Evolutionary conservation across 2,888 invertebrate species (phyloP), one percentile per base, ranked within the genome.

Genomic region (Bedellia somnulentella): DNA sequence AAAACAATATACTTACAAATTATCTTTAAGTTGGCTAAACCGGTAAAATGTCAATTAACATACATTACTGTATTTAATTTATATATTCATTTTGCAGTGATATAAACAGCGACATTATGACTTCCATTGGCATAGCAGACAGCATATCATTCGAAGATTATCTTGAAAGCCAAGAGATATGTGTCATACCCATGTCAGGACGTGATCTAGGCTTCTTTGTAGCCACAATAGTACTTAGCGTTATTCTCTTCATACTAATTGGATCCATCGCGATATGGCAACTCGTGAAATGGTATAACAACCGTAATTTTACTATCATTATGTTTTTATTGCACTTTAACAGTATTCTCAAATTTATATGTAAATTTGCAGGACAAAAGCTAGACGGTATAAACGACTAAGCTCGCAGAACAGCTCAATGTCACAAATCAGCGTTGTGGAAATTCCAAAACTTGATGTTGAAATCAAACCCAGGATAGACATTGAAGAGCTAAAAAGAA

Each of bases 121-220:
- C 44, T 26, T 40, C 49, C 37, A 49, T 55, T 34, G 53, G 39
- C 42, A 43, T 66, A 47, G 49, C 54, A 17, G 53, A 50, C 34
- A 51, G 52, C 26, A 32, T 61, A 52, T 52, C 71, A 15, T 43
- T 75, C 18, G 53, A 63, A 61, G 66, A 71, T 56, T 58, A 71
- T 62, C 58, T 73, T 26, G 51, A 56, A 39, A 46, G 41, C 40
- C 45, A 45, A 31, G 48, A 51, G 49, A 56, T 55, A 46, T 49
- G 51, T 44, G 38, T 42, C 39, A 42, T 49, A 28, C 5, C 18
- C 5, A 18, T 5, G 5, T 39, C 50, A 34, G 52, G 9, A 8
- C 3, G n/a, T 11, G 27, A 45, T 56, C 53, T 53, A 56, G 52
- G 63, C 43, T 15, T 66, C 56, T 44, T 55, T 73, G 47, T 52